Evolutionary conservation across 1,140 invertebrate species (phyloP).

Genomic region (Zaprionus davidi): DNA sequence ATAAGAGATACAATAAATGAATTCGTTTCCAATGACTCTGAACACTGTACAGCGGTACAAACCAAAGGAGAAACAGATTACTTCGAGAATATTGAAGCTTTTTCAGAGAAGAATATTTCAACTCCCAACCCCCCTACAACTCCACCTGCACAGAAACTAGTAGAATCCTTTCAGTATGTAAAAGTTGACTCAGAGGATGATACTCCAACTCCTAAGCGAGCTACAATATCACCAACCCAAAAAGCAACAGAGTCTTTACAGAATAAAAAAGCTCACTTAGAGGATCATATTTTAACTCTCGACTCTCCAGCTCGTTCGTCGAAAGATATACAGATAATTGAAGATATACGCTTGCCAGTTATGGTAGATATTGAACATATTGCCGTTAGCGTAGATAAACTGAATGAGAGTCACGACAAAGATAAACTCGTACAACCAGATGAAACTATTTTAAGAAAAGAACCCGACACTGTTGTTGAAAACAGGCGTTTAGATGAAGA

Average conservation of each 20-base stretch:
- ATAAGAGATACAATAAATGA: background rate
- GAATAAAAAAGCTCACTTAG: background rate
- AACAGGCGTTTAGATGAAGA: background rate
- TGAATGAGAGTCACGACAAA: background rate
- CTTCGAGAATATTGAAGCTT: no score
- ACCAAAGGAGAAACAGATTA: background rate
- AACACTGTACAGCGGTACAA: background rate
- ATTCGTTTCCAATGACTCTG: background rate
- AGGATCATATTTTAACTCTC: background rate
- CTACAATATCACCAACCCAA: background rate
- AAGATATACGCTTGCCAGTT: conserved; percentile 56
- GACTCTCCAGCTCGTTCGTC: background rate
- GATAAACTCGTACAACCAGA: background rate
- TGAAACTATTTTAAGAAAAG: background rate
- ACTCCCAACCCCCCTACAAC: background rate
- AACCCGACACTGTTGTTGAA: background rate
- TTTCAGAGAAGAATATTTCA: background rate
- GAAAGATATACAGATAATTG: conserved; percentile 54
- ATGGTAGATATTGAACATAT: conserved; percentile 60
- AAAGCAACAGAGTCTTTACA: background rate
- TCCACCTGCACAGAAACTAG: background rate
- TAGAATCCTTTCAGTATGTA: background rate
- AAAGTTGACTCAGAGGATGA: background rate
- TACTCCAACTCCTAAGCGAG: background rate
- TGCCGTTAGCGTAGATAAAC: conserved; percentile 43